Evolutionary conservation across 2,888 invertebrate species (phyloP).

Genomic region (Aquatica leii): DNA sequence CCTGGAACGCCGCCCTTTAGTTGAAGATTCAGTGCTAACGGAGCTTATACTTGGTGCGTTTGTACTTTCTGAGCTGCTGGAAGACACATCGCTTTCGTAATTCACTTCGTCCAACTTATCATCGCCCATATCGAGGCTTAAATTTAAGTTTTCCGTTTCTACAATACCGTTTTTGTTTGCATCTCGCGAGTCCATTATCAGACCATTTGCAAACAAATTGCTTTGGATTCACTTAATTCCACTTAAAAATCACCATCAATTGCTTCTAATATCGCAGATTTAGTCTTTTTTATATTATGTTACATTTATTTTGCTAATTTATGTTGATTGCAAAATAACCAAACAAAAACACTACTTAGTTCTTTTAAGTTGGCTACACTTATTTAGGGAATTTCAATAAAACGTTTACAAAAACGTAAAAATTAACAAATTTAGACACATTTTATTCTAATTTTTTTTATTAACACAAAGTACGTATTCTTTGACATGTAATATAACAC

Average conservation of each 20-base stretch:
- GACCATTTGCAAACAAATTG: slow-evolving; percentile 29
- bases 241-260: neutral
- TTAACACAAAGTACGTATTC: too few species aligned
- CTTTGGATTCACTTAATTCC: slow-evolving; percentile 18
- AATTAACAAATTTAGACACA: too few species aligned
- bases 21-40: slow-evolving; percentile 75
- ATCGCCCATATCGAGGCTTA: slow-evolving; percentile 73
- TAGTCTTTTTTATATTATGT: slow-evolving; percentile 5
- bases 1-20: slow-evolving; percentile 64
- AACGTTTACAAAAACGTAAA: too few species aligned
- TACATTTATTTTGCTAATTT: slow-evolving; percentile 31
- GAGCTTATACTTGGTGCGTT: slow-evolving; percentile 81
- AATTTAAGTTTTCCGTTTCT: slow-evolving; percentile 59
- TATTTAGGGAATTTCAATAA: neutral
- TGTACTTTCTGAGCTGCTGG: slow-evolving; percentile 76
- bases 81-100: slow-evolving; percentile 91
- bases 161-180: slow-evolving; percentile 57
- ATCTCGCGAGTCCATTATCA: slow-evolving; percentile 57
- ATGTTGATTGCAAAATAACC: slow-evolving; percentile 36
- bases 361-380: slow-evolving; percentile 14
- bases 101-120: slow-evolving; percentile 81
- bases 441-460: too few species aligned
- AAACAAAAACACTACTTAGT: slow-evolving; percentile 33
- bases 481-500: too few species aligned
- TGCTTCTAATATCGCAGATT: neutral